These are phyloP conservation scores for Pelodytes ibericus DNA, from an alignment of 2,797 vertebrate species.

Conservation along the genomic window DNA sequence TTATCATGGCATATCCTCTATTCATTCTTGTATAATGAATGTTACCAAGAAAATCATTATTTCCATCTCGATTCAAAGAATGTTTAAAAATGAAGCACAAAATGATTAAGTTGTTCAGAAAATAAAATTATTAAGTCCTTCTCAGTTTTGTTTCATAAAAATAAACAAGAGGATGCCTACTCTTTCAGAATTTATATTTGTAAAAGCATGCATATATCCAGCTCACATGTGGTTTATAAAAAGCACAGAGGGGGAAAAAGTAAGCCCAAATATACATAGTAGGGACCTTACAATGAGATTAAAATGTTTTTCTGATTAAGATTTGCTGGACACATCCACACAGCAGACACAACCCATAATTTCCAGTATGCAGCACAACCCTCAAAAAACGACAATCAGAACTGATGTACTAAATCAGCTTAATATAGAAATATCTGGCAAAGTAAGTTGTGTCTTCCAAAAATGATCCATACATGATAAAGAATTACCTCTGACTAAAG, in stretches of 20 bases:
- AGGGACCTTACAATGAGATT: neutral
- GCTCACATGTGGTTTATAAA: neutral
- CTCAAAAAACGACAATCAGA: too few relatives aligned
- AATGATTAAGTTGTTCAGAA: conserved; percentile 13
- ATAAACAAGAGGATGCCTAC: neutral
- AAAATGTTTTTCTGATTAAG: neutral
- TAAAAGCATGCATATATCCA: neutral
- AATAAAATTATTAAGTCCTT: neutral
- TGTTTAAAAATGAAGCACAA: conserved; percentile 24
- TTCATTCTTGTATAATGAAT: conserved; percentile 20
- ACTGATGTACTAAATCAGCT: too few relatives aligned
- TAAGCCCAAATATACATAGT: conserved; percentile 4
- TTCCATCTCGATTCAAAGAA: conserved; percentile 38
- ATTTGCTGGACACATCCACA: too few relatives aligned
- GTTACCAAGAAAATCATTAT: conserved; percentile 37
- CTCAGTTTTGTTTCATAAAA: neutral
- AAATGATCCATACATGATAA: too few relatives aligned
- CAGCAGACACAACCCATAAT: too few relatives aligned
- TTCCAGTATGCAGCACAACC: too few relatives aligned
- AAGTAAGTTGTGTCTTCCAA: too few relatives aligned
- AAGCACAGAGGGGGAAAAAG: neutral
- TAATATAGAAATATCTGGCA: too few relatives aligned
- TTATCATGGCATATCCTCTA: conserved; percentile 17
- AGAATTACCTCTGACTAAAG: too few relatives aligned
- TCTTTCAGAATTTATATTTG: conserved; percentile 1